Conservation (phyloP, 2,888 invertebrate species). For the Polydrusus cervinus region DNA sequence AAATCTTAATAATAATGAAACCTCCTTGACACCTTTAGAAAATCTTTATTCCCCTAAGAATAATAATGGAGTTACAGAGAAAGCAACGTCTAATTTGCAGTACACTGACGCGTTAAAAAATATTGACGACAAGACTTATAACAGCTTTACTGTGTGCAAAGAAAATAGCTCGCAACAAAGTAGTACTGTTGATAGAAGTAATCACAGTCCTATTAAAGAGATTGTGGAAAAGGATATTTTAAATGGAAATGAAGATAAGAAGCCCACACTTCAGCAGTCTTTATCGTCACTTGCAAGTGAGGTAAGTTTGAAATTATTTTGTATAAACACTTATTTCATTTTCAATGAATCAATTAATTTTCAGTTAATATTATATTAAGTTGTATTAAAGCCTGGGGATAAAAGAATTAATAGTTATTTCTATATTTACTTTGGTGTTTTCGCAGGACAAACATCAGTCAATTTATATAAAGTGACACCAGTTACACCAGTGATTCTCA, state of each 20-base stretch:
- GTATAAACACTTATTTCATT: neutral
- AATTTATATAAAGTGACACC: too few relatives aligned
- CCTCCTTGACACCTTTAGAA: neutral
- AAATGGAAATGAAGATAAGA: constrained; percentile 16
- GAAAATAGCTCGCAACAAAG: constrained; percentile 11
- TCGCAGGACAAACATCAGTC: too few relatives aligned
- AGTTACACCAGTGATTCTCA: too few relatives aligned
- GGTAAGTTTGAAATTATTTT: constrained; percentile 38
- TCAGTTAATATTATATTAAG: too few relatives aligned
- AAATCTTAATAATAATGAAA: neutral
- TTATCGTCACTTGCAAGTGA: constrained; percentile 52
- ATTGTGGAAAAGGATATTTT: constrained; percentile 16
- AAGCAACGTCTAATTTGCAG: neutral
- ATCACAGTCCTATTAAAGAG: constrained; percentile 24
- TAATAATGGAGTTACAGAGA: neutral
- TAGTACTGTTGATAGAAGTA: neutral
- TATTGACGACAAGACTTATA: constrained; percentile 45
- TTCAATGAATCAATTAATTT: too few relatives aligned
- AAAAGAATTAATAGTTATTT: too few relatives aligned
- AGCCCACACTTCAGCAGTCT: constrained; percentile 46
- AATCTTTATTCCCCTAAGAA: neutral
- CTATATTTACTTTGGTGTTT: too few relatives aligned
- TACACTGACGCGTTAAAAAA: neutral
- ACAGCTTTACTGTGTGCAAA: constrained; percentile 59
- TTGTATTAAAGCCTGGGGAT: too few relatives aligned